These are phyloP conservation scores for Pipra filicauda DNA, from an alignment of 2,113 vertebrate genomes.

Conservation along the genomic window DNA sequence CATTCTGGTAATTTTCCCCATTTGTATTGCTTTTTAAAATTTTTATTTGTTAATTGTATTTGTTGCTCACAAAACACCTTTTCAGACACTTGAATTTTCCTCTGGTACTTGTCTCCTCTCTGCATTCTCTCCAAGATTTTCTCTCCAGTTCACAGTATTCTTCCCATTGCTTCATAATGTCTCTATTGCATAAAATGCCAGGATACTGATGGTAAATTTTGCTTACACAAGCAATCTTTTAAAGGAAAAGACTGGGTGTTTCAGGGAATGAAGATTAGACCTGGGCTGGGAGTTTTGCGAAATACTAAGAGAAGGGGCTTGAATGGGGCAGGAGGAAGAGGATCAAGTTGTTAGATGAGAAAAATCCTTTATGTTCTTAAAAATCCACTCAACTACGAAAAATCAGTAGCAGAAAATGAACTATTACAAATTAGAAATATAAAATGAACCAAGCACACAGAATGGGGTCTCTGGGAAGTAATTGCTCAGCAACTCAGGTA, in stretches of 20 bases:
- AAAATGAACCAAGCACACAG: not conserved
- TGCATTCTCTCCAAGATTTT: not conserved
- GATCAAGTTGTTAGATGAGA: not conserved
- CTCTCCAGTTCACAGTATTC: not conserved
- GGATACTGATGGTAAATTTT: not conserved
- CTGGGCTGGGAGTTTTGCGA: not conserved
- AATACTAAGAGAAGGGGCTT: not conserved
- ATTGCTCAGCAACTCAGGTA: not conserved
- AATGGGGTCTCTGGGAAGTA: not conserved
- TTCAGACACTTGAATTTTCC: not conserved
- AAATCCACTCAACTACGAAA: not conserved
- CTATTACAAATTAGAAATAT: not conserved
- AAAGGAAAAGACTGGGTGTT: not conserved
- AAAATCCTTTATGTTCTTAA: not conserved
- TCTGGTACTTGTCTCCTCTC: not conserved
- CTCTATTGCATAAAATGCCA: not conserved
- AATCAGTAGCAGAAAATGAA: not conserved
- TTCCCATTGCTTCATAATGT: not conserved
- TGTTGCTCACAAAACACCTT: not conserved
- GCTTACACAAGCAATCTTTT: not conserved
- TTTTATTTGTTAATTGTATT: not conserved
- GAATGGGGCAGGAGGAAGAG: not conserved
- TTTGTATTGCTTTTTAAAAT: not conserved
- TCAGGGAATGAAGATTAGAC: not conserved
- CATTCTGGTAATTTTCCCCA: not conserved